These are phyloP conservation scores for Campaea margaritaria DNA, from an alignment of 2,888 invertebrate species.

Conservation along the genomic window DNA sequence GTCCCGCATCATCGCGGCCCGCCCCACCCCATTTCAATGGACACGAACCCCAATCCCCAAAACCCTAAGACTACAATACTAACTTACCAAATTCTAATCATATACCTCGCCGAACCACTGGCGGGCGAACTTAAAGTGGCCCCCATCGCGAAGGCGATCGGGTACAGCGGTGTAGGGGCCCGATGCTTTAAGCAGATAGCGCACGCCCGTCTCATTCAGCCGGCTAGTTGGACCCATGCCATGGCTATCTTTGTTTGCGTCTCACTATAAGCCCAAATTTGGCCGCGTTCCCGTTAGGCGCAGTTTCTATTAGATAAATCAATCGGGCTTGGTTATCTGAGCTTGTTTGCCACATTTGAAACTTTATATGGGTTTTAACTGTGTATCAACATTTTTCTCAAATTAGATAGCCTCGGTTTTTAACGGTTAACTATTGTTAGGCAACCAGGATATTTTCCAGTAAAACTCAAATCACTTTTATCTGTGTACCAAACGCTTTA, in stretches of 20 bases:
- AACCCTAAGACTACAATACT: not conserved
- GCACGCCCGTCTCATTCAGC: conserved; percentile 34
- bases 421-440: no score
- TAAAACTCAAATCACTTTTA: no score
- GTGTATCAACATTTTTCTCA: not conserved
- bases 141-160: conserved; percentile 29
- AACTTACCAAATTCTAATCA: conserved; percentile 30
- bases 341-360: not conserved
- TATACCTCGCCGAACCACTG: conserved; percentile 32
- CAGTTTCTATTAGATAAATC: conserved; percentile 22
- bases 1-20: no score
- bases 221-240: conserved; percentile 38
- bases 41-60: not conserved
- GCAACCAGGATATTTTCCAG: no score
- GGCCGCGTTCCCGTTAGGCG: conserved; percentile 38
- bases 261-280: conserved; percentile 36
- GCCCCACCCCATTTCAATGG: no score
- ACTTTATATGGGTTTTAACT: not conserved
- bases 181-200: conserved; percentile 41
- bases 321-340: conserved; percentile 10
- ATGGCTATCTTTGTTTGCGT: conserved; percentile 36
- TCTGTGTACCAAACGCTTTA: no score
- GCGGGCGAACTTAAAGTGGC: conserved; percentile 31
- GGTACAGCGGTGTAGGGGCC: conserved; percentile 27
- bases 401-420: no score